These are phyloP conservation scores for Myzus persicae DNA, from an alignment of 1,140 invertebrate genomes.

Conservation along the genomic window DNA sequence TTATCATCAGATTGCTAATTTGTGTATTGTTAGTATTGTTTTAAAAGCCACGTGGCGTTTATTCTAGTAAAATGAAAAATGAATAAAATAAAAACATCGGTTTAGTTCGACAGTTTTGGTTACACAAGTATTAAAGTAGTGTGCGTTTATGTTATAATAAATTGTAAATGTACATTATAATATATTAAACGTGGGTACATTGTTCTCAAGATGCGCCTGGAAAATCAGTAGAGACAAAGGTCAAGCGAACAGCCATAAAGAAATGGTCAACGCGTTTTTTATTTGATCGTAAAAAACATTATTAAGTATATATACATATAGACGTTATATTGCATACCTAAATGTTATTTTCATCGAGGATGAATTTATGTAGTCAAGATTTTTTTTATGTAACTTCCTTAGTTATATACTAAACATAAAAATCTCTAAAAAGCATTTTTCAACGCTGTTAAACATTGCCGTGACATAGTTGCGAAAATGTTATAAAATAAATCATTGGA, in stretches of 20 bases:
- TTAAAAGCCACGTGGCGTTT: too few species aligned
- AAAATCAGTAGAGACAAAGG: not conserved
- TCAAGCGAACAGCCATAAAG: not conserved
- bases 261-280: not conserved
- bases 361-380: constrained; percentile 12
- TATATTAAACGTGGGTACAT: not conserved
- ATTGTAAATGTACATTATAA: not conserved
- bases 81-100: not conserved
- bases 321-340: not conserved
- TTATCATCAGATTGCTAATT: too few species aligned
- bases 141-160: not conserved
- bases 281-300: constrained; percentile 29
- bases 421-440: not conserved
- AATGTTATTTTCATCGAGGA: not conserved
- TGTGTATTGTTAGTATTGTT: too few species aligned
- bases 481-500: not conserved
- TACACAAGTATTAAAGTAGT: not conserved
- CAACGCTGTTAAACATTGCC: not conserved
- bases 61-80: too few species aligned
- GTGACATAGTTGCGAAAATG: not conserved
- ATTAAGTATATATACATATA: not conserved
- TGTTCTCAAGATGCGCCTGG: not conserved
- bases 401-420: constrained; percentile 1
- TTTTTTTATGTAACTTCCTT: not conserved
- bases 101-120: not conserved